Evolutionary conservation across 2,797 vertebrate genomes (phyloP), one percentile per base, ranked within the genome.

Genomic region (Limosa lapponica): DNA sequence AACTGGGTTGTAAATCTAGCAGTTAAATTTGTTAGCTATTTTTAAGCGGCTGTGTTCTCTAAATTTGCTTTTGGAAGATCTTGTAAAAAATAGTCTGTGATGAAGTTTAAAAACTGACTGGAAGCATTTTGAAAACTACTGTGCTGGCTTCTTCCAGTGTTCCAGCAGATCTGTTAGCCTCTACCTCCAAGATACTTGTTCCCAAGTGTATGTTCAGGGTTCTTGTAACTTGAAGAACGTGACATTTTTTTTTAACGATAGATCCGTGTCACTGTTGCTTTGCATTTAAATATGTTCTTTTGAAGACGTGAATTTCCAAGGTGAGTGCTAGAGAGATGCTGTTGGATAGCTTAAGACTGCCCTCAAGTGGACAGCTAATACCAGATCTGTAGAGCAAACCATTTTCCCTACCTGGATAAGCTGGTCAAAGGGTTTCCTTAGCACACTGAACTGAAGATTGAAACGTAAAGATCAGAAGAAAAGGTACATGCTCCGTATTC

Each of bases 281-380:
- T 81, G 49, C 14, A 41, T 81, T 81, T 69, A 69, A 88, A 61
- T 48, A 3, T 37, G 8, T 16, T 71, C 37, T 81, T 83, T 57
- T 34, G 30, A 87, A 89, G 82, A 89, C 41, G 23, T n/a, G 3
- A n/a, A 86, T 79, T 58, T 83, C 32, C 23, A 34, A 43, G 44
- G 10, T 49, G 7, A 46, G 44, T 67, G 46, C 27, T n/a, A 17
- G 28, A 84, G 69, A 37, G 62, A 70, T 69, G 39, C 25, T 59
- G 36, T n/a, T 81, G 70, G 36, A 32, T 66, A 88, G 77, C 80
- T 90, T 78, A 77, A 81, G 91, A 20, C 80, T 95, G 96, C 94
- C 94, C 95, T 95, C 93, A 88, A 57, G 94, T 94, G 96, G 96
- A 64, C 46, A 72, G 55, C 48, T 87, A 57, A 77, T 36, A 70